Conservation (phyloP, 1,140 invertebrate species). For the Amyelois transitella region DNA sequence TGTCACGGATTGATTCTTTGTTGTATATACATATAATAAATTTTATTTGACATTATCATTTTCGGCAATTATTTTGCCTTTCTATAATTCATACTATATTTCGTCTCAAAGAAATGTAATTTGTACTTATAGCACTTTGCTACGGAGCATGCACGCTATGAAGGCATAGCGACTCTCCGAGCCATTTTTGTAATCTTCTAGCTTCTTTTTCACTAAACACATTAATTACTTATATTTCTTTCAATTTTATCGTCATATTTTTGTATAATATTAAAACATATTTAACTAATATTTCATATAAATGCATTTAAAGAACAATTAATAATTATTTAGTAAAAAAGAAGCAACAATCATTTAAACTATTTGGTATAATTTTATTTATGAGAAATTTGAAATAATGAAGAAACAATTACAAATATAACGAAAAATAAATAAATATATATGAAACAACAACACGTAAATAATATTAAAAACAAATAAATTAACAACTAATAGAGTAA, state of each 20-base stretch:
- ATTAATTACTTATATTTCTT: too few species aligned
- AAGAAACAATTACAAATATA: background rate
- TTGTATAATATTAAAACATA: background rate
- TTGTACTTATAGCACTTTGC: slow-evolving; percentile 14
- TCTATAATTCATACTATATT: too few species aligned
- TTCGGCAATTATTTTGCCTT: too few species aligned
- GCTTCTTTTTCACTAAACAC: too few species aligned
- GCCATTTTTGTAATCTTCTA: too few species aligned
- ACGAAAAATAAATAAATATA: background rate
- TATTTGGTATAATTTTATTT: background rate
- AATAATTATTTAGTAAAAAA: too few species aligned
- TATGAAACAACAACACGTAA: background rate
- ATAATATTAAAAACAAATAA: background rate
- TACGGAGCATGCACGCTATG: slow-evolving; percentile 9
- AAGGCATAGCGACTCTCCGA: slow-evolving; percentile 8
- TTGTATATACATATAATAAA: too few species aligned
- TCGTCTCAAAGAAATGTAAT: background rate
- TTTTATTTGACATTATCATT: too few species aligned
- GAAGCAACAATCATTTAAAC: too few species aligned
- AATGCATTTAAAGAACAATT: background rate
- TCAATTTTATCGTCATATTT: background rate
- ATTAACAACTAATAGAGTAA: background rate
- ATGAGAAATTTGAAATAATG: background rate
- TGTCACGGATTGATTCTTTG: too few species aligned
- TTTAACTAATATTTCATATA: too few species aligned